Percentiles rank a stretch among this genome's conserved stretches.
Evolutionary conservation across 2,113 vertebrate genomes (phyloP).

Genomic region (Apaloderma vittatum): DNA sequence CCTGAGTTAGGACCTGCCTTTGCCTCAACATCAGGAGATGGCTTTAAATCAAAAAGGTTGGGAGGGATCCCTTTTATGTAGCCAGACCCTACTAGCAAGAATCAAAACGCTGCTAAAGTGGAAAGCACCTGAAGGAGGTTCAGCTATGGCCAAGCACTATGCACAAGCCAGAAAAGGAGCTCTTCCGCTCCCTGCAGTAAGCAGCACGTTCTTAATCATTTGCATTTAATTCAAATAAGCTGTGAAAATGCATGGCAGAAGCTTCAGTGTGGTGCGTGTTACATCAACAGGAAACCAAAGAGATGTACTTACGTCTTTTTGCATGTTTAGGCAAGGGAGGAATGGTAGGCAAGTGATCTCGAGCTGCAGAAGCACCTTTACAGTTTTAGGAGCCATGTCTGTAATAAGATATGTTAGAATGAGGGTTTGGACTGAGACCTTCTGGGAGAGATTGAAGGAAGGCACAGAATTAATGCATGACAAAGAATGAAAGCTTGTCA

Average conservation of each 20-base stretch:
- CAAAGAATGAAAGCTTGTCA: conserved; percentile 22
- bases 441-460: conserved; percentile 4
- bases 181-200: not conserved
- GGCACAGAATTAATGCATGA: not conserved
- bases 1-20: fast-evolving
- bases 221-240: not conserved
- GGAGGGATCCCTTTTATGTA: not conserved
- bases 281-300: not conserved
- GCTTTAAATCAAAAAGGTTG: not conserved
- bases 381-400: not conserved
- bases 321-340: not conserved
- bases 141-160: fast-evolving
- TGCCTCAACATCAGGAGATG: fast-evolving
- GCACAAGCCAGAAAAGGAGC: not conserved
- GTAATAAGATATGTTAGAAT: not conserved
- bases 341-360: not conserved
- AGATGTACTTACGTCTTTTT: not conserved
- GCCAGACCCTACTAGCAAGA: not conserved
- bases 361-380: not conserved
- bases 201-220: not conserved
- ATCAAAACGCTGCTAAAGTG: not conserved
- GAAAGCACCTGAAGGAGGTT: not conserved
- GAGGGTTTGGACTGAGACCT: not conserved
- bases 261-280: fast-evolving
- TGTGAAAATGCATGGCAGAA: not conserved